Evolutionary conservation across 2,888 invertebrate species (phyloP), one percentile per base, ranked within the genome.

Genomic region (Lepidocyrtoides sp.): DNA sequence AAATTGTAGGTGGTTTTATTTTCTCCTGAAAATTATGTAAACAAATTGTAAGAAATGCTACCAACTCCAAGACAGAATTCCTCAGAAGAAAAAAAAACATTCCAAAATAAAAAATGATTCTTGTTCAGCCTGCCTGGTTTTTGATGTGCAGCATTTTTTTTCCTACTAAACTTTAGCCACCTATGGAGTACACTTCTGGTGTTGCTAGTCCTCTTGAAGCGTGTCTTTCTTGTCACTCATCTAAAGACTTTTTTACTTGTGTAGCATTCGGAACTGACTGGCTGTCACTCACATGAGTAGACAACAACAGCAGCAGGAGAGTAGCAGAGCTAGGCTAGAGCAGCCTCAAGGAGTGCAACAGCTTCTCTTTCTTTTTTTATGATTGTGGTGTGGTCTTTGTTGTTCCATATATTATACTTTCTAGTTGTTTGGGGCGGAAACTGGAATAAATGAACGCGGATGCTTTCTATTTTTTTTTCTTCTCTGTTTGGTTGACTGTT

Each of bases 281-380:
- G 51, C 36, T 87, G 87, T 87, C 87, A 87, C 66, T 87, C 87
- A 87, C 79, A 79, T 32, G 29, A 66, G 48, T 26, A 77, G 87
- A 79, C 66, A 87, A 77, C 86, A 72, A 60, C 44, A 48, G 23
- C 29, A 63, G 29, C 63, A 69, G 41, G 26, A 60, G 26, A 60
- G 23, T 10, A 60, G 23, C 10, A 77, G 36, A 36, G 36, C 36
- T n/a, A n/a, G n/a, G n/a, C n/a, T n/a, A 26, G 8, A 72, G 17
- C 63, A 79, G 79, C 87, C 87, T 66, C 57, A 57, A 89, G 89
- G 83, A 89, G 81, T 75, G 82, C 88, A 82, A 82, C 88, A 89
- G 82, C 82, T 81, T 60, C 66, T 69, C 85, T 54, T 36, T 17
- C 54, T 54, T 20, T 66, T 69, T 69, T 69, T 69, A 69, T 69